phyloP scores from a whole-genome alignment of 2,888 invertebrate species.

The Leucophenga maculata region DNA sequence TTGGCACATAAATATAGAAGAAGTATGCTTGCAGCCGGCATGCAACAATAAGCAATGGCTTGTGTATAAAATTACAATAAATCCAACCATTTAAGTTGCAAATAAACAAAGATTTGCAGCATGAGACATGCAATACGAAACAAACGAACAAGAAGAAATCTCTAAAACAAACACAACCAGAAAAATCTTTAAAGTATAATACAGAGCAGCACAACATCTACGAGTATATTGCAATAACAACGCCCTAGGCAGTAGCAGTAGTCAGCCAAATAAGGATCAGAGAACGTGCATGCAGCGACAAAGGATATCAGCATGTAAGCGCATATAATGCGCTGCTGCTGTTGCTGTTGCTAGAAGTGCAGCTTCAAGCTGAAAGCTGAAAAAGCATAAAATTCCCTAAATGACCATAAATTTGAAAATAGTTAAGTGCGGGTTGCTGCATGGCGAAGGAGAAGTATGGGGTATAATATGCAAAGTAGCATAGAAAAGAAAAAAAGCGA shows the following conservation, averaged over 20 bases:
- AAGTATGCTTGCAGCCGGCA: slow-evolving; percentile 30
- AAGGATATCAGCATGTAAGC: slow-evolving; percentile 57
- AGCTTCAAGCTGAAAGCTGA: slow-evolving; percentile 50
- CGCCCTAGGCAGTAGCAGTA: not conserved
- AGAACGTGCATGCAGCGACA: not conserved
- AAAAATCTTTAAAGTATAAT: slow-evolving; percentile 57
- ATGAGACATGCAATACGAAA: slow-evolving; percentile 13
- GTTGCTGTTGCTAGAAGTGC: not conserved
- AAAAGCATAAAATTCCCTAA: slow-evolving; percentile 67
- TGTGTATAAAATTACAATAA: slow-evolving; percentile 70
- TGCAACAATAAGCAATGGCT: slow-evolving; percentile 34
- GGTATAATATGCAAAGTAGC: not conserved
- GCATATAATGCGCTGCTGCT: slow-evolving; percentile 58
- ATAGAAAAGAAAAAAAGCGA: not conserved
- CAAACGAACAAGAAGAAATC: slow-evolving; percentile 2
- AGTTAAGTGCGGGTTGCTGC: slow-evolving; percentile 56
- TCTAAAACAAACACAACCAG: slow-evolving; percentile 31
- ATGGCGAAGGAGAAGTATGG: slow-evolving; percentile 32
- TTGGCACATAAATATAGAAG: not conserved
- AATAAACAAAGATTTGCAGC: slow-evolving; percentile 64
- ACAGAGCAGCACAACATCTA: slow-evolving; percentile 37
- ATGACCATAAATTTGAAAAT: slow-evolving; percentile 67
- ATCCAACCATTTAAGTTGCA: slow-evolving; percentile 66
- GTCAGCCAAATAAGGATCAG: slow-evolving; percentile 8
- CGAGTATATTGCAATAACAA: slow-evolving; percentile 14